Evolutionary conservation across 2,888 invertebrate genomes (phyloP).

Genomic region (Harpalus rufipes): DNA sequence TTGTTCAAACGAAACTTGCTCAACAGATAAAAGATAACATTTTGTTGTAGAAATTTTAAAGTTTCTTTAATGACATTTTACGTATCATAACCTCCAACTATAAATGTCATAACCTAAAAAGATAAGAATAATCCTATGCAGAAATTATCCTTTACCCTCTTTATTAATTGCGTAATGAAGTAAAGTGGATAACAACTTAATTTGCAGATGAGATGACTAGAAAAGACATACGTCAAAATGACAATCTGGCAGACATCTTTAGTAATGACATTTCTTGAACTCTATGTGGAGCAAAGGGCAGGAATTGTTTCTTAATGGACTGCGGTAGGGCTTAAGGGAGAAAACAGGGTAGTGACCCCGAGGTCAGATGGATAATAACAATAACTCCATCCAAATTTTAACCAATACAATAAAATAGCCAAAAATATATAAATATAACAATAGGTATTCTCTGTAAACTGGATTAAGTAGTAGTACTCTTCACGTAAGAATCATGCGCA

Average conservation of each 20-base stretch:
- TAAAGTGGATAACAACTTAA: constrained; percentile 42
- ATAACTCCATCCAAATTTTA: too few relatives aligned
- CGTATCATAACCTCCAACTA: constrained; percentile 45
- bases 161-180: constrained; percentile 35
- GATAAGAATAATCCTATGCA: constrained; percentile 14
- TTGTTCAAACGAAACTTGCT: constrained; percentile 35
- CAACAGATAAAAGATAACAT: constrained; percentile 40
- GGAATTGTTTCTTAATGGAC: too few relatives aligned
- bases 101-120: constrained; percentile 45
- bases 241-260: not conserved
- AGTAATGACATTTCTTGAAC: not conserved
- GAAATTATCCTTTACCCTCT: constrained; percentile 31
- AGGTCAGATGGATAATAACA: too few relatives aligned
- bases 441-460: too few relatives aligned
- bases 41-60: constrained; percentile 21
- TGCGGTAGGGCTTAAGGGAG: too few relatives aligned
- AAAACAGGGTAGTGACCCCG: too few relatives aligned
- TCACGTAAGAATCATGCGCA: too few relatives aligned
- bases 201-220: constrained; percentile 21
- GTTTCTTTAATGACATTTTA: constrained; percentile 37
- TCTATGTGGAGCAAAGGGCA: too few relatives aligned
- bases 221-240: constrained; percentile 22
- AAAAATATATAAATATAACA: not conserved
- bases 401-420: not conserved
- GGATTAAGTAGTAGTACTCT: too few relatives aligned